A percentile compares a stretch with the other conserved stretches of the same genome.
These are phyloP conservation scores for Oryctes rhinoceros DNA, from an alignment of 1,140 invertebrate genomes.

Conservation along the genomic window DNA sequence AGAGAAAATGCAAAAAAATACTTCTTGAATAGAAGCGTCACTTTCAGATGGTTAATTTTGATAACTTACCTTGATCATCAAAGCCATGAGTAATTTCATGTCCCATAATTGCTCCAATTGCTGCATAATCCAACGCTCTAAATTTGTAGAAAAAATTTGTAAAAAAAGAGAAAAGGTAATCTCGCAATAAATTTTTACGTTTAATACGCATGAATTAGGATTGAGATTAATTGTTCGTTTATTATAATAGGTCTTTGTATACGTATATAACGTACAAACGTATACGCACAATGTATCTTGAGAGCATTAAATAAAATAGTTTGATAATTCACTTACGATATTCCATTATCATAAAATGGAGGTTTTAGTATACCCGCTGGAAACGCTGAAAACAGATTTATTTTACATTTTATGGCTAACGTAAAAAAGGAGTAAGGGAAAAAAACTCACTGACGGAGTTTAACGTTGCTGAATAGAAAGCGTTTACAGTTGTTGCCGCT, in stretches of 20 bases:
- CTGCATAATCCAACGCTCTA: constrained; percentile 62
- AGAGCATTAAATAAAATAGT: constrained; percentile 16
- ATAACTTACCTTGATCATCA: constrained; percentile 61
- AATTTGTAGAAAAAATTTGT: constrained; percentile 21
- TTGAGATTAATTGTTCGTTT: no score
- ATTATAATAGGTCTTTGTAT: no score
- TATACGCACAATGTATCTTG: neutral
- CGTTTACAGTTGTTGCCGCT: constrained; percentile 76
- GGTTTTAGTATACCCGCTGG: constrained; percentile 54
- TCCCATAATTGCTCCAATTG: constrained; percentile 67
- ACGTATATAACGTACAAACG: neutral
- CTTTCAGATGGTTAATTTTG: no score
- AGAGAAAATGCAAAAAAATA: no score
- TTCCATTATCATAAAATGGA: constrained; percentile 62
- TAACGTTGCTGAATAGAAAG: constrained; percentile 80
- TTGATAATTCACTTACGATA: constrained; percentile 50
- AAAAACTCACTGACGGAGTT: constrained; percentile 80
- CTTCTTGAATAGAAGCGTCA: no score
- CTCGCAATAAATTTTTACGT: no score
- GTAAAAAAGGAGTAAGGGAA: constrained; percentile 29
- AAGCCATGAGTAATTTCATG: constrained; percentile 70
- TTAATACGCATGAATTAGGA: no score
- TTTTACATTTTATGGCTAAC: constrained; percentile 43
- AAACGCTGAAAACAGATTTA: constrained; percentile 53
- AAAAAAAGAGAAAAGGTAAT: neutral